Base-by-base conservation (phyloP, 2,797 vertebrate genomes). In the Serranus cabrilla region DNA sequence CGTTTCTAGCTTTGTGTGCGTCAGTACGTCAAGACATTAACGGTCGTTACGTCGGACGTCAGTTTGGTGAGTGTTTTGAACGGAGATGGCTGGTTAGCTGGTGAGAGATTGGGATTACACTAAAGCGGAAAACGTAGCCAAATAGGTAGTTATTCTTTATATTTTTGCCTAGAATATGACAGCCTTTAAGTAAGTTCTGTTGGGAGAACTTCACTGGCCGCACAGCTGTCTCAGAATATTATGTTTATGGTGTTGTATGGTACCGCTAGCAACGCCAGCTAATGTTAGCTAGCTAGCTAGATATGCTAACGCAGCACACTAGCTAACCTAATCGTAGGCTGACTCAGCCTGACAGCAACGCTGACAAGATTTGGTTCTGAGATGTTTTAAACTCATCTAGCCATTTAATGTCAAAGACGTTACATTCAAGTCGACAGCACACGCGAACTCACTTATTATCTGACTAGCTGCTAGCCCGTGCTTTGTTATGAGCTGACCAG, bases 41-140 rank as follows among this genome's bases (percentile, higher is more conserved):
- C 75, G 50, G 71, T 64, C 74, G 71, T 75, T 52, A 88, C 87
- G 83, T 81, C 5, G 50, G 11, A 90, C 89, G 89, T 92, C 88
- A 91, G 56, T 46, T 52, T 40, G 63, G 52, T 85, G 68, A 87
- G 78, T 91, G 88, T 92, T 93, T 94, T 94, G 91, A 92, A 92
- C 80, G 90, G 82, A 84, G 82, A 86, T 81, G 79, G 60, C 78
- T 88, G 80, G 84, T 73, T 87, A 89, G 80, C 88, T 65, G 72
- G 46, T 40, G 47, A 78, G 65, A 61, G 45, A 56, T 31, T 75
- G 64, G 83, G 80, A 87, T 90, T 88, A 88, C 52, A 78, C 67
- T 56, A 71, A 79, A 75, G 60, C 80, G 74, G 84, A 87, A 83
- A 82, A 23, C 65, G 46, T 73, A 74, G 69, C 27, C 47, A 78